phyloP scores from a whole-genome alignment of 2,113 vertebrate species.

The Coptodon bakossiorum region DNA sequence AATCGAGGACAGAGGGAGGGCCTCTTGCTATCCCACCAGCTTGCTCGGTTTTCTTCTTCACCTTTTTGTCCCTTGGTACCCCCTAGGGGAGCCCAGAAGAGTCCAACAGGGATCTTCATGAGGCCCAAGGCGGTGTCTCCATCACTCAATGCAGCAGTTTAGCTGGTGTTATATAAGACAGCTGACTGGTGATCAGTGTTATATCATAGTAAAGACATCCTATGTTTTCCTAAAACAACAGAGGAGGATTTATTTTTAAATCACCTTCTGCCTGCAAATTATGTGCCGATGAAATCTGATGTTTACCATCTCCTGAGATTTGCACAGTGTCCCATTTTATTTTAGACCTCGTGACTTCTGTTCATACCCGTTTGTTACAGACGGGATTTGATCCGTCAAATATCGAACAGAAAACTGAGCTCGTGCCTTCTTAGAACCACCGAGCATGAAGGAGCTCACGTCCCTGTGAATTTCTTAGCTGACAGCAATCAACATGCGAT shows the following conservation, averaged over 20 bases:
- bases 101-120: neutral
- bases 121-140: neutral
- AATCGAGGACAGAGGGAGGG: neutral
- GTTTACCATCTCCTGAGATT: neutral
- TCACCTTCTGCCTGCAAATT: neutral
- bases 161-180: constrained; percentile 24
- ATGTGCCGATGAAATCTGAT: neutral
- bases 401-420: neutral
- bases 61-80: neutral
- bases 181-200: constrained; percentile 5
- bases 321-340: neutral
- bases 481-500: neutral
- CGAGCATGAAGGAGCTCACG: neutral
- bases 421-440: neutral
- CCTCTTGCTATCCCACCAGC: neutral
- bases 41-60: neutral
- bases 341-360: neutral
- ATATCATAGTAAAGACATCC: constrained; percentile 19
- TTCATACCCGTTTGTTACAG: neutral
- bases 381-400: neutral
- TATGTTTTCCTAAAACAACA: neutral
- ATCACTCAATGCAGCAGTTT: neutral
- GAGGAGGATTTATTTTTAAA: neutral
- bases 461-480: neutral
- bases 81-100: neutral